These are phyloP conservation scores for Erinaceus europaeus DNA, from an alignment of 2,113 vertebrate species.

Conservation along the genomic window DNA sequence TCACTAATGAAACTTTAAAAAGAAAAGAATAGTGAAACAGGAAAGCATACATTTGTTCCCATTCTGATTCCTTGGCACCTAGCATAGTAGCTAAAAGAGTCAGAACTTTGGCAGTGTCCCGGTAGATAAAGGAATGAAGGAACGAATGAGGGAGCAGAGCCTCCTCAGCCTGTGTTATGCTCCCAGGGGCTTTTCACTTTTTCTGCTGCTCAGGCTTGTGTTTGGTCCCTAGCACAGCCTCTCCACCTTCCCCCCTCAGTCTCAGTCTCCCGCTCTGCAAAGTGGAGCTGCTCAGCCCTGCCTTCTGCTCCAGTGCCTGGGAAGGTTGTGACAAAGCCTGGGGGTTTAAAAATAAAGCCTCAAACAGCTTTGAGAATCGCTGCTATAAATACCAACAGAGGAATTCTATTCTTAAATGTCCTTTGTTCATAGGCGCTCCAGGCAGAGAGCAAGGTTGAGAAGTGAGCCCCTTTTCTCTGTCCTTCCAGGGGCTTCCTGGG, in stretches of 20 bases:
- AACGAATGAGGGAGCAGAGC: neutral
- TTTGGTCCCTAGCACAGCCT: neutral
- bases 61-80: neutral
- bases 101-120: neutral
- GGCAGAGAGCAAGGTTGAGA: constrained; percentile 45
- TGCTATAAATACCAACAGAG: constrained; percentile 67
- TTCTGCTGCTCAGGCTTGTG: neutral
- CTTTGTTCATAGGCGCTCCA: constrained; percentile 67
- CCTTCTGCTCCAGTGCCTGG: constrained; percentile 30
- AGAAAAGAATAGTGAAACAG: too few species aligned
- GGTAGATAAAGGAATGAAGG: neutral
- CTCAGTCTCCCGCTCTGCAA: constrained; percentile 52
- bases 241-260: constrained; percentile 39
- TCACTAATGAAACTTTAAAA: too few species aligned
- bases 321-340: constrained; percentile 61
- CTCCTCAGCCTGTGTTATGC: neutral
- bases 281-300: constrained; percentile 41
- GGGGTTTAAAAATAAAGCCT: constrained; percentile 61
- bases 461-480: constrained; percentile 39
- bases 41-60: neutral
- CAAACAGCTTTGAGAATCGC: constrained; percentile 67
- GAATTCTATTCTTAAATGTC: constrained; percentile 75
- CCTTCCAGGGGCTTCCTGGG: constrained; percentile 6
- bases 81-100: neutral
- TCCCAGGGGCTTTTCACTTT: neutral